A percentile compares a stretch with the other conserved stretches of the same genome.
Conservation (phyloP, 1,140 invertebrate genomes). For the Hylaeus volcanicus region DNA sequence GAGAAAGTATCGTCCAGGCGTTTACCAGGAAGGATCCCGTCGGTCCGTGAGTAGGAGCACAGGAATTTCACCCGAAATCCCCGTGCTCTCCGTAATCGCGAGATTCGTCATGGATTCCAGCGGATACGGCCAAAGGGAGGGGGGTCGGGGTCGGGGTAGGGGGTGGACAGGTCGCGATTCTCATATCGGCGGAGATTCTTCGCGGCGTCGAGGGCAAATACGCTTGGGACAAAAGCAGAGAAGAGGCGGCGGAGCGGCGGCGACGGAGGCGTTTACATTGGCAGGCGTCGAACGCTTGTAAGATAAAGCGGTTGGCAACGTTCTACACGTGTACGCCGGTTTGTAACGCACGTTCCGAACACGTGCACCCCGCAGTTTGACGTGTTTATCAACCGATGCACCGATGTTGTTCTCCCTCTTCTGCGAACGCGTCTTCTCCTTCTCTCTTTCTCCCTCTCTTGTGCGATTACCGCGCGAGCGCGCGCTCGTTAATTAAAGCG, state of each 20-base stretch:
- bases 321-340: constrained; percentile 58
- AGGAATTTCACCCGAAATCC: constrained; percentile 28
- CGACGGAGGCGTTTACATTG: constrained; percentile 60
- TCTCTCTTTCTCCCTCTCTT: constrained; percentile 18
- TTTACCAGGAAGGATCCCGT: background rate
- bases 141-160: background rate
- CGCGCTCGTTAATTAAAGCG: constrained; percentile 65
- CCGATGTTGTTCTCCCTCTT: constrained; percentile 43
- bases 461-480: constrained; percentile 42
- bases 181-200: constrained; percentile 1
- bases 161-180: background rate
- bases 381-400: constrained; percentile 64
- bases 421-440: constrained; percentile 6
- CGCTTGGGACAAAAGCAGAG: constrained; percentile 16
- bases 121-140: background rate
- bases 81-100: no score
- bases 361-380: constrained; percentile 54
- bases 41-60: background rate
- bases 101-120: constrained; percentile 8
- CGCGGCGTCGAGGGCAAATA: background rate
- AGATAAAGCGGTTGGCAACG: constrained; percentile 64
- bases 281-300: constrained; percentile 64
- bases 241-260: constrained; percentile 17
- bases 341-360: constrained; percentile 62
- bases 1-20: constrained; percentile 58